These are phyloP conservation scores for Aphidius gifuensis DNA, from an alignment of 1,140 invertebrate species.

Conservation along the genomic window DNA sequence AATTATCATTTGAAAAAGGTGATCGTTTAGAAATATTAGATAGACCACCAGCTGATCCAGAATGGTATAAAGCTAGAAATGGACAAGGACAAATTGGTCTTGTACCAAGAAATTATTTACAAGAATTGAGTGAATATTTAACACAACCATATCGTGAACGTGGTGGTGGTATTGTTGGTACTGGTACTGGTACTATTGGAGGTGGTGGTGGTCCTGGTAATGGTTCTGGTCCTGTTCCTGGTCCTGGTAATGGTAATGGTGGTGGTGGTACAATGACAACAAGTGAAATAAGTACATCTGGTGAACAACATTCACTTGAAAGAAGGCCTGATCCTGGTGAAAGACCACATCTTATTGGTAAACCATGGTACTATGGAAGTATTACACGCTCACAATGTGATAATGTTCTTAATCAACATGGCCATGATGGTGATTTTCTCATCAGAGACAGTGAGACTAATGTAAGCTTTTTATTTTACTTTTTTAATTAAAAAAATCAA, in stretches of 20 bases:
- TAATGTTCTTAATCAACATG: slow-evolving; percentile 87
- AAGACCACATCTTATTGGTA: slow-evolving; percentile 69
- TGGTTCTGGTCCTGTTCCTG: not conserved
- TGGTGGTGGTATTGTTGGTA: slow-evolving; percentile 19
- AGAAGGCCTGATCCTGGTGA: slow-evolving; percentile 56
- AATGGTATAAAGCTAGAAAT: slow-evolving; percentile 97
- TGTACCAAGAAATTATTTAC: slow-evolving; percentile 95
- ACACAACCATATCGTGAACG: slow-evolving; percentile 74
- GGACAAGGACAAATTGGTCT: slow-evolving; percentile 86
- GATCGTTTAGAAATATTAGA: slow-evolving; percentile 93
- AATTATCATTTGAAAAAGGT: slow-evolving; percentile 94
- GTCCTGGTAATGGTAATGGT: not conserved
- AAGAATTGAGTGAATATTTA: slow-evolving; percentile 83
- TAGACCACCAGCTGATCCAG: slow-evolving; percentile 92
- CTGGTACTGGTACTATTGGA: not conserved
- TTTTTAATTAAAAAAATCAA: slow-evolving; percentile 1
- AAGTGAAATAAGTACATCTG: slow-evolving; percentile 48
- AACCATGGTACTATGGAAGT: slow-evolving; percentile 95
- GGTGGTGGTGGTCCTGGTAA: slow-evolving; percentile 21
- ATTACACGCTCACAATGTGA: slow-evolving; percentile 95
- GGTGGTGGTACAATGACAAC: slow-evolving; percentile 37
- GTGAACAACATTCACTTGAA: slow-evolving; percentile 49
- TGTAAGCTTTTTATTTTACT: slow-evolving; percentile 64
- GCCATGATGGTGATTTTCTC: slow-evolving; percentile 96
- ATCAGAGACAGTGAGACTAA: slow-evolving; percentile 98